phyloP scores from a whole-genome alignment of 2,797 vertebrate species.

The Phalanger gymnotis region DNA sequence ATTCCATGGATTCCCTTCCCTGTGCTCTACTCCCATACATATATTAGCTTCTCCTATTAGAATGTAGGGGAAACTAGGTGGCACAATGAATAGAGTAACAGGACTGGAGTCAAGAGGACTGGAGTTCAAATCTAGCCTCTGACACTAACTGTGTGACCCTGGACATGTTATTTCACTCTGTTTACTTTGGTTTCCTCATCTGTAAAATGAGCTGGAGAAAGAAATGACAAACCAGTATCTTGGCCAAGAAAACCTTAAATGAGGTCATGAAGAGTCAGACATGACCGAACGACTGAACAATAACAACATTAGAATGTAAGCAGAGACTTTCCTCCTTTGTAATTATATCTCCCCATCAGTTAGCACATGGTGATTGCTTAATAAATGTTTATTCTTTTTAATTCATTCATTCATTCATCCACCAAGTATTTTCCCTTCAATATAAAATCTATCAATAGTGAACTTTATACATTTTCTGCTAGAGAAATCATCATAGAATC shows the following conservation, averaged over 20 bases:
- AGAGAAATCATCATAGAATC: not conserved
- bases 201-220: not conserved
- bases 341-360: not conserved
- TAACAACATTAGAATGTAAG: not conserved
- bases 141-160: not conserved
- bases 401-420: not conserved
- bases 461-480: not conserved
- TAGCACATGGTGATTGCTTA: not conserved
- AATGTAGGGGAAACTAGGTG: not conserved
- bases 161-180: not conserved
- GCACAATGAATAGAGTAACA: not conserved
- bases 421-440: not conserved
- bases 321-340: not conserved
- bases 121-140: not conserved
- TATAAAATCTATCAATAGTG: not conserved
- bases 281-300: not conserved
- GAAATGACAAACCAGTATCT: not conserved
- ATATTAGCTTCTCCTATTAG: not conserved
- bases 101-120: not conserved
- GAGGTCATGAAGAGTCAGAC: not conserved
- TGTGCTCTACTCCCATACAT: not conserved
- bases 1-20: not conserved
- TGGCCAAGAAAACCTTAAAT: not conserved
- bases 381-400: not conserved
- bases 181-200: not conserved